Evolutionary conservation across 2,113 vertebrate genomes (phyloP).

Genomic region (Coracopsis vasa): DNA sequence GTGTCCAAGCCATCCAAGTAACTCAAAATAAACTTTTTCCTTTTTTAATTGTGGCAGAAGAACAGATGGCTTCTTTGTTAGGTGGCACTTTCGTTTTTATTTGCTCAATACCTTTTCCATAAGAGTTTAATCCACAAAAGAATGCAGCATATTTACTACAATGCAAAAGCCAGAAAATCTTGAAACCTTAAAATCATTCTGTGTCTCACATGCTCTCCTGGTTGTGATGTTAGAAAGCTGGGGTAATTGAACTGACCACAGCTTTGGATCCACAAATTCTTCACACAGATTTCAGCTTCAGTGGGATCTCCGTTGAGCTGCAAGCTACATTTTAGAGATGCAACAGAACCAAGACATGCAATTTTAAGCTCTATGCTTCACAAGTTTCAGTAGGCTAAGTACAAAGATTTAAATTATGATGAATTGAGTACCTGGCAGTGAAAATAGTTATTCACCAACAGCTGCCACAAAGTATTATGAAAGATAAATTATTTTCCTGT

Average conservation of each 20-base stretch:
- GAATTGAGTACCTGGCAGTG: neutral
- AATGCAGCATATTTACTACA: neutral
- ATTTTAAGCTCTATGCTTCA: neutral
- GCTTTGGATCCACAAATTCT: neutral
- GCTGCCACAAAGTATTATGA: neutral
- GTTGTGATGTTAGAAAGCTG: neutral
- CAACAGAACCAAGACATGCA: neutral
- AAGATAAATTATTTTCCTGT: neutral
- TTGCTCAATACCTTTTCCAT: neutral
- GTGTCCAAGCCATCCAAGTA: neutral
- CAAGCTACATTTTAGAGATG: neutral
- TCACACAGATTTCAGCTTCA: neutral
- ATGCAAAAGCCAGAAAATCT: neutral
- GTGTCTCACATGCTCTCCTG: accelerated
- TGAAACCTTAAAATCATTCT: neutral
- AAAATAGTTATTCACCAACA: neutral
- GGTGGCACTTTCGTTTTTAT: neutral
- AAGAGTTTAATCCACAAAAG: slow-evolving; percentile 2
- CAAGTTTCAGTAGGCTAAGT: neutral
- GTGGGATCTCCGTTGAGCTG: neutral
- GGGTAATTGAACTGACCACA: neutral
- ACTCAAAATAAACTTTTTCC: neutral
- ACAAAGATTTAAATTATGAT: neutral
- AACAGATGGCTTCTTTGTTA: slow-evolving; percentile 60
- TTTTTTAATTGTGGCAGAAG: neutral